Evolutionary conservation across 2,888 invertebrate species (phyloP).

Genomic region (Thereva nobilitata): DNA sequence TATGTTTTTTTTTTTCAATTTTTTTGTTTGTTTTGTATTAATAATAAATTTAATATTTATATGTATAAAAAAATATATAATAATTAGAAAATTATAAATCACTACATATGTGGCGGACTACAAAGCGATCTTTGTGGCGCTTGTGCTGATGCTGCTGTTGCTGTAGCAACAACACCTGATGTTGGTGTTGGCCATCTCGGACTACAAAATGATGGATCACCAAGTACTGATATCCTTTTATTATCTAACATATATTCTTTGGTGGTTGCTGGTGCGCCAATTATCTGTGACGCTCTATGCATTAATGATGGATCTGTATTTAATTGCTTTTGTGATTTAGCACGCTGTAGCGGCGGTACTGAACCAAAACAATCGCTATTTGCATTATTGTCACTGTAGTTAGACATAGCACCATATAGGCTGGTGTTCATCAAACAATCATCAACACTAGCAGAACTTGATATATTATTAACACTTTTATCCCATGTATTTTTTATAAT

Average conservation of each 20-base stretch:
- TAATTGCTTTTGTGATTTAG: constrained; percentile 77
- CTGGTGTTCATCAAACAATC: constrained; percentile 57
- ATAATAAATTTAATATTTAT: constrained; percentile 3
- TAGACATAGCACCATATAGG: constrained; percentile 59
- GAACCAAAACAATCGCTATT: constrained; percentile 62
- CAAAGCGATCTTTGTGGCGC: constrained; percentile 49
- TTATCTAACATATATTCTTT: constrained; percentile 56
- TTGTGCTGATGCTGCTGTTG: constrained; percentile 48
- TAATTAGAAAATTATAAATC: constrained; percentile 32
- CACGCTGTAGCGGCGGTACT: constrained; percentile 67
- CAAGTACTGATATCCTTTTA: constrained; percentile 58
- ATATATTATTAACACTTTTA: constrained; percentile 76
- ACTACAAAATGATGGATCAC: constrained; percentile 58
- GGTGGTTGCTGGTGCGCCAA: constrained; percentile 53
- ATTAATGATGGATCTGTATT: constrained; percentile 76
- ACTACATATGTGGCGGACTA: constrained; percentile 59
- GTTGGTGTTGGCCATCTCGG: constrained; percentile 55
- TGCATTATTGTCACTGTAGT: constrained; percentile 62
- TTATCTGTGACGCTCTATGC: constrained; percentile 64
- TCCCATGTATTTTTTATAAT: constrained; percentile 89
- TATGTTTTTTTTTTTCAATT: no score
- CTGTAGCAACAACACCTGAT: constrained; percentile 44
- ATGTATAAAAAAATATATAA: neutral
- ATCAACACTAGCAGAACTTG: constrained; percentile 58
- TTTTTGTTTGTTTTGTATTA: neutral